Conservation (phyloP, 2,888 invertebrate genomes). For the Cistogaster globosa region DNA sequence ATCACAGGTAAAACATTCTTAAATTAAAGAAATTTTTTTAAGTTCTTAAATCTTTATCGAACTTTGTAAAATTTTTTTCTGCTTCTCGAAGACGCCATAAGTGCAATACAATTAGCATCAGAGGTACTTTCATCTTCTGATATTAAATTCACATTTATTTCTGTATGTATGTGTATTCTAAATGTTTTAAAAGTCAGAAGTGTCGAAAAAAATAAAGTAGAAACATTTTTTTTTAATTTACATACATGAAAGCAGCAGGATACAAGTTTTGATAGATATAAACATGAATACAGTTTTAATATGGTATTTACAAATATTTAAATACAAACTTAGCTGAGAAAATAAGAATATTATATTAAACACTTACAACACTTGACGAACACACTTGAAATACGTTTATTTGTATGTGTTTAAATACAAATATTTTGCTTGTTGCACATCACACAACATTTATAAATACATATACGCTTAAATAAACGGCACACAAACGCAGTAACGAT, state of each 20-base stretch:
- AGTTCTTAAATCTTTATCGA: background rate
- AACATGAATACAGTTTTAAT: constrained; percentile 10
- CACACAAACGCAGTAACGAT: background rate
- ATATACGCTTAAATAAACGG: background rate
- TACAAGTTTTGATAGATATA: background rate
- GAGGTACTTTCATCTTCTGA: background rate
- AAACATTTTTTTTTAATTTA: background rate
- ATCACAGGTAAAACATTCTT: no score
- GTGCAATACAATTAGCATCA: background rate
- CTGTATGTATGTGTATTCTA: background rate
- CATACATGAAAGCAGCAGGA: background rate
- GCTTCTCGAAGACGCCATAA: background rate
- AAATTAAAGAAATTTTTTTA: background rate
- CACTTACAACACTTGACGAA: constrained; percentile 35
- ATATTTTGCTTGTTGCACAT: constrained; percentile 38
- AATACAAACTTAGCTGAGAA: constrained; percentile 2
- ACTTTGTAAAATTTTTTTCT: background rate
- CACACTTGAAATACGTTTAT: background rate
- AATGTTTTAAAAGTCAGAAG: constrained; percentile 19
- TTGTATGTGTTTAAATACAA: constrained; percentile 6
- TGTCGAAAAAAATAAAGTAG: background rate
- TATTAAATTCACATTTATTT: background rate
- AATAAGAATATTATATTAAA: constrained; percentile 44
- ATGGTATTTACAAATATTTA: constrained; percentile 15
- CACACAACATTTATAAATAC: constrained; percentile 10